Base-by-base conservation (phyloP, 2,797 vertebrate species). In the Alauda arvensis region DNA sequence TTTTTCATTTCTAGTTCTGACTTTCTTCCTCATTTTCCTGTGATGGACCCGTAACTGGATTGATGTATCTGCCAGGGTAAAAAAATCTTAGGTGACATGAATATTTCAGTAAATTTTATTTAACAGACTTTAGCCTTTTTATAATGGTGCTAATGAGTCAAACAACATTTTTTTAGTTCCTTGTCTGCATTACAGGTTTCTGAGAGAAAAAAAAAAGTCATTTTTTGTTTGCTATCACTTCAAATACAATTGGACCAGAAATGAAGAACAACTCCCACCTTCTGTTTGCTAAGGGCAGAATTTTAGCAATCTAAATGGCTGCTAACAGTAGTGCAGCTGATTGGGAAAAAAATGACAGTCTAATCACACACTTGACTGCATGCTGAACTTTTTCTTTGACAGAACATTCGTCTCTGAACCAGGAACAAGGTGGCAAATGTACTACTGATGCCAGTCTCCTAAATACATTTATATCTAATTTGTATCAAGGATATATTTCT, bases 191-290 rank as follows among this genome's bases (percentile, higher is more conserved):
- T 81, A 39, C 3, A 55, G 25, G 6, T 39, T 84, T 80, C 37
- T 21, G 10, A 78, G 51, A 33, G 29, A 12, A 78, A 62, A 56
- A 62, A 56, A 77, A 59, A 9, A 8, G 3, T 10, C 2, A 14
- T 15, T 60, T 77, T 78, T 28, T 34, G 14, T 81, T 84, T 74
- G 13, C 48, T 55, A 37, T 34, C 31, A 40, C 26, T 76, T 69
- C 0, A 0, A 66, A 49, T 63, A 45, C 45, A 3, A 5, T 53
- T 77, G 25, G 48, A 15, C 18, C 2, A 0, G 26, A 53, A 67
- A 24, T 16, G 12, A n/a, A 23, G 13, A 79, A 51, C 26, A 82
- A 79, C 67, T 26, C 18, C 7, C 13, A 34, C 33, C 33, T 63
- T 76, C 29, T 70, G 3, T 56, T 56, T 55, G 12, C 31, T 26